Evolutionary conservation across 1,140 invertebrate species (phyloP).

Genomic region (Diachasmimorpha longicaudata): DNA sequence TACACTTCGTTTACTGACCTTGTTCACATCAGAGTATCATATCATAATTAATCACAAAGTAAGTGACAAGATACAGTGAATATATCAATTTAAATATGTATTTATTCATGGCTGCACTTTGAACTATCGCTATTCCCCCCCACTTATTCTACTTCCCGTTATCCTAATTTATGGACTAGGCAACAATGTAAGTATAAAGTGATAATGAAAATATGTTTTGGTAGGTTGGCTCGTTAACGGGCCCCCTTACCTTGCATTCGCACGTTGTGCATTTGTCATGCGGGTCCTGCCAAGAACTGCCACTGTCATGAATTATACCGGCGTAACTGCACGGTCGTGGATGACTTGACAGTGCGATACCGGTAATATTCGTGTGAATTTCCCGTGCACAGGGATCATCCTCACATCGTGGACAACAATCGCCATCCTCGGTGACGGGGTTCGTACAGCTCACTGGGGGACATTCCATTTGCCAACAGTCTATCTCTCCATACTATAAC

Average conservation of each 20-base stretch:
- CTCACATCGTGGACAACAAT: constrained; percentile 76
- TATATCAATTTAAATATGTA: not conserved
- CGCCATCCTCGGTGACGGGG: constrained; percentile 68
- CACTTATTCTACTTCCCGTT: not conserved
- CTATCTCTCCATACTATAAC: constrained; percentile 77
- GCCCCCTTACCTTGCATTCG: constrained; percentile 76
- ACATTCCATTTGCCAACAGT: constrained; percentile 88
- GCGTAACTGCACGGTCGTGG: constrained; percentile 67
- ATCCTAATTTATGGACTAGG: not conserved
- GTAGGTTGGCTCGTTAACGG: constrained; percentile 7
- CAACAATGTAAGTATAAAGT: not conserved
- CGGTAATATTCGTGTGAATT: constrained; percentile 44
- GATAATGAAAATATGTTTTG: not conserved
- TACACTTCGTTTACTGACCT: constrained; percentile 44
- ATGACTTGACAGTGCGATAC: constrained; percentile 34
- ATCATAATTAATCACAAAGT: not conserved
- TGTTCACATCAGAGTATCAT: constrained; percentile 24
- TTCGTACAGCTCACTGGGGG: constrained; percentile 74
- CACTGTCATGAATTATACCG: constrained; percentile 68
- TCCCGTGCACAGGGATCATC: constrained; percentile 66
- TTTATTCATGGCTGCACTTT: not conserved
- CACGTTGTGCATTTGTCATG: constrained; percentile 76
- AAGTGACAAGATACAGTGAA: not conserved
- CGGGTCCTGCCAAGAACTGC: constrained; percentile 67
- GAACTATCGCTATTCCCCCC: not conserved